phyloP scores from a whole-genome alignment of 2,113 vertebrate species.

The Ochotona princeps region DNA sequence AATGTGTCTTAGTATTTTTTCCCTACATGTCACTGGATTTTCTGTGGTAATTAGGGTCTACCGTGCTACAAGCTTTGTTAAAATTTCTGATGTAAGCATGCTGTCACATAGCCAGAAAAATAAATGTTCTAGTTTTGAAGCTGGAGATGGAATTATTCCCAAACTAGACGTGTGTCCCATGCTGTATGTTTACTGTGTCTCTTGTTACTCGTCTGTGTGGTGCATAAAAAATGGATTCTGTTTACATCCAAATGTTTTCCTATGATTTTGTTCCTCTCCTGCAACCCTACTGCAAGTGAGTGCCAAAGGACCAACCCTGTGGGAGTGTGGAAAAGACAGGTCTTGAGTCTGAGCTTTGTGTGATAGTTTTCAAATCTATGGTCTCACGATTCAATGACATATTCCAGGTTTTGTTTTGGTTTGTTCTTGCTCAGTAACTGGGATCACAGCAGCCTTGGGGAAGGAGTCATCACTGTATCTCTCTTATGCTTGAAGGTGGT shows the following conservation, averaged over 20 bases:
- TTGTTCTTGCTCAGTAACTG: not conserved
- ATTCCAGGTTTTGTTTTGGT: not conserved
- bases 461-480: not conserved
- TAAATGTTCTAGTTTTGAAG: not conserved
- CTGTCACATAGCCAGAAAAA: not conserved
- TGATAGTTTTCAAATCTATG: not conserved
- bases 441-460: no score
- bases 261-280: not conserved
- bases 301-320: fast-evolving
- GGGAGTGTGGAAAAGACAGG: not conserved
- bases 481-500: not conserved
- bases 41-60: not conserved
- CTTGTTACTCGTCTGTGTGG: not conserved
- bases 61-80: not conserved
- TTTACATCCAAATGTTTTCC: not conserved
- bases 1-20: not conserved
- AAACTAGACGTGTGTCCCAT: not conserved
- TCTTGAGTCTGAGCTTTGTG: not conserved
- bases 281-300: not conserved
- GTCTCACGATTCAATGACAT: not conserved
- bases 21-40: not conserved
- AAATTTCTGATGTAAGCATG: not conserved
- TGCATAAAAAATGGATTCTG: not conserved
- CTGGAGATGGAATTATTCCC: not conserved
- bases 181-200: not conserved